A percentile compares a stretch with the other conserved stretches of the same genome.
phyloP scores from a whole-genome alignment of 2,113 vertebrate genomes.

The Phodopus roborovskii region DNA sequence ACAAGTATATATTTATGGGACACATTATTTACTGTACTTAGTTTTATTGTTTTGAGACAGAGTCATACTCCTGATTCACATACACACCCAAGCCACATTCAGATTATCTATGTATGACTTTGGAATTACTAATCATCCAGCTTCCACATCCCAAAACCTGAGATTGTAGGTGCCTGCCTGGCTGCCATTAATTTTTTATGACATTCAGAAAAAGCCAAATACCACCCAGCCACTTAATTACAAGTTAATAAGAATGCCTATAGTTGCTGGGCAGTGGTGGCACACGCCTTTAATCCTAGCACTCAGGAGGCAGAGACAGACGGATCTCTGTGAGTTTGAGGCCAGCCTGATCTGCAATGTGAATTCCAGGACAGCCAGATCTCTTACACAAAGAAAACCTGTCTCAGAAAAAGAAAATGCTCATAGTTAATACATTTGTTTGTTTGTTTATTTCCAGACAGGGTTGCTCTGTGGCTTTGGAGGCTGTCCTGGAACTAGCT shows the following conservation, averaged over 20 bases:
- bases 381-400: too few species aligned
- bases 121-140: background rate
- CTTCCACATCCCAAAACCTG: background rate
- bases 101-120: background rate
- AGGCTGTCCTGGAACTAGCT: too few species aligned
- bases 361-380: too few species aligned
- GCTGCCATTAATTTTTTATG: background rate
- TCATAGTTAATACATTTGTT: background rate
- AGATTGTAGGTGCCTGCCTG: background rate
- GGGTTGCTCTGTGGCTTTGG: too few species aligned
- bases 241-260: background rate
- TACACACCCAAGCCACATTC: background rate
- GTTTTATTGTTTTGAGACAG: background rate
- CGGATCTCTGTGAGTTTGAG: too few species aligned
- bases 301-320: too few species aligned
- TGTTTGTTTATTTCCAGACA: too few species aligned
- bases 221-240: background rate
- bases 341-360: too few species aligned
- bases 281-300: too few species aligned
- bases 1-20: background rate
- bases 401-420: background rate
- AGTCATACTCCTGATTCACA: background rate
- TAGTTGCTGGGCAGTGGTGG: too few species aligned
- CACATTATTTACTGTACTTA: background rate
- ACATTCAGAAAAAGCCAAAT: constrained; percentile 22